Conservation (phyloP, 30 jellyfish, hydroid and myxozoan species). For the Aurelia sp. region DNA sequence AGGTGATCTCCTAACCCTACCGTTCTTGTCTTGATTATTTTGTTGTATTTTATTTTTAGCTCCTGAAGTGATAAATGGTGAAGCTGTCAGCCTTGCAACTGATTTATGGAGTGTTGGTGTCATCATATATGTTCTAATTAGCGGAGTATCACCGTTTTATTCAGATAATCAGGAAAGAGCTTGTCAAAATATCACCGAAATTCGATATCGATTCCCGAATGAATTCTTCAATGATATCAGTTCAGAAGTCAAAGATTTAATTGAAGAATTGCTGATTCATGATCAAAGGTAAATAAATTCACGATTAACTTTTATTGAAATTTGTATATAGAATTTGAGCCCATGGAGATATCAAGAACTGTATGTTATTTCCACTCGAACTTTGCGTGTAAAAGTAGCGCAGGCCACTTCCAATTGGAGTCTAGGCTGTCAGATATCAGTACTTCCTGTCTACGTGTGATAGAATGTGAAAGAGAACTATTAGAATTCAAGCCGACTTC, state of each 20-base stretch:
- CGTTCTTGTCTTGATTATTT: too few species aligned
- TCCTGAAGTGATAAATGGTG: slow-evolving; percentile 92
- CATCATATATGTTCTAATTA: slow-evolving; percentile 88
- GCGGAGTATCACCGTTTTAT: slow-evolving; percentile 99
- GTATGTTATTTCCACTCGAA: too few species aligned
- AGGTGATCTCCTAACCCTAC: too few species aligned
- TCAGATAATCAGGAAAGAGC: slow-evolving; percentile 95
- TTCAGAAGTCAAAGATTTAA: slow-evolving; percentile 92
- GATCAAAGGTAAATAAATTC: slow-evolving; percentile 77
- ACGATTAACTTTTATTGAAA: too few species aligned
- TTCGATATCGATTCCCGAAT: slow-evolving; percentile 92
- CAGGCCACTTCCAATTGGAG: too few species aligned
- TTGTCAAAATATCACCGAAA: slow-evolving; percentile 90
- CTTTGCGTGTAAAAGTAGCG: too few species aligned
- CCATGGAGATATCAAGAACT: too few species aligned
- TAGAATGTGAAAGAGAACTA: too few species aligned
- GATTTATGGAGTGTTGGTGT: slow-evolving; percentile 99
- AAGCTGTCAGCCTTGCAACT: slow-evolving; percentile 82
- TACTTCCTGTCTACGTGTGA: too few species aligned
- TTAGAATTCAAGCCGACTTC: neutral
- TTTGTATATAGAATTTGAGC: too few species aligned
- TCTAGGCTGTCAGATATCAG: too few species aligned
- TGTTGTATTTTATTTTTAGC: slow-evolving; percentile 51
- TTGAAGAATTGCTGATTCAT: slow-evolving; percentile 90
- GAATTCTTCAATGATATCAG: slow-evolving; percentile 90